Percentiles rank a stretch among this genome's conserved stretches.
Evolutionary conservation across 2,113 vertebrate species (phyloP).

Genomic region (Hylia prasina): DNA sequence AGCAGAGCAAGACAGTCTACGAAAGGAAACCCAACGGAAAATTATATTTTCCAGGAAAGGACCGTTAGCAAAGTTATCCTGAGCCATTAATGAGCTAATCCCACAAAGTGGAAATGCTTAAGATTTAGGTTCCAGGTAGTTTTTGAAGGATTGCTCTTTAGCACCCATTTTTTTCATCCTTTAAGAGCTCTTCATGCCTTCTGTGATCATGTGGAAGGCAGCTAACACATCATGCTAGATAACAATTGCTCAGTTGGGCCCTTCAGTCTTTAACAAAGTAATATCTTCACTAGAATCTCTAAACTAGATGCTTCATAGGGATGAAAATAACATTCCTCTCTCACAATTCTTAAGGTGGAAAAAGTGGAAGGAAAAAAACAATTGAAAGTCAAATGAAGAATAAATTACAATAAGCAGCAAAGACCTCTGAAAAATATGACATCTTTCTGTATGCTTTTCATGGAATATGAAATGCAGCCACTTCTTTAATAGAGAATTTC

Average conservation of each 20-base stretch:
- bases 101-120: neutral
- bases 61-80: neutral
- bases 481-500: neutral
- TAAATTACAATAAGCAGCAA: neutral
- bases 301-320: neutral
- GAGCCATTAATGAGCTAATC: neutral
- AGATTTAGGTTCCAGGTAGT: neutral
- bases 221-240: neutral
- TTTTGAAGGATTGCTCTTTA: neutral
- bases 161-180: neutral
- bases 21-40: neutral
- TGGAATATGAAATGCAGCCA: neutral
- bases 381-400: neutral
- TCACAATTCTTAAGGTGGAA: neutral
- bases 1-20: neutral
- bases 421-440: neutral
- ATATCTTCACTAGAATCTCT: neutral
- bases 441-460: neutral
- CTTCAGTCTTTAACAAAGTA: neutral
- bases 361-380: neutral
- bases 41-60: neutral
- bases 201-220: neutral
- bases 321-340: neutral
- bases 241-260: neutral
- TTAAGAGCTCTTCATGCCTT: neutral